These are phyloP conservation scores for Drosophila kuntzei DNA, from an alignment of 2,888 invertebrate species.

Conservation along the genomic window DNA sequence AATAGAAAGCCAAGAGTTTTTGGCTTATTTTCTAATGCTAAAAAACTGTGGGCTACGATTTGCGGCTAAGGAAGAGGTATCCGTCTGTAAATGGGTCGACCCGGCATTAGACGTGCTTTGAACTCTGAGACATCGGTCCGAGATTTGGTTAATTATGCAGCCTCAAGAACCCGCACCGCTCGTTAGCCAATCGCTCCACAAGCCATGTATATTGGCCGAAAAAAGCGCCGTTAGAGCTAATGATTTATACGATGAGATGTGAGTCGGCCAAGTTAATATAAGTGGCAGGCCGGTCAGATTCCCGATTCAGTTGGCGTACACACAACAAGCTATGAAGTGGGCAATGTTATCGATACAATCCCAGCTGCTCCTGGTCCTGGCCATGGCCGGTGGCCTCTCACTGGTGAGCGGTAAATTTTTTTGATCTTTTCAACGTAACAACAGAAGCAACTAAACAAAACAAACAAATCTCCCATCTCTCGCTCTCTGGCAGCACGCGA, in stretches of 20 bases:
- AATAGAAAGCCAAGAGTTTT: slow-evolving; percentile 48
- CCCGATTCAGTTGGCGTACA: slow-evolving; percentile 53
- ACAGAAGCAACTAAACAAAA: slow-evolving; percentile 5
- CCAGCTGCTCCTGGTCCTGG: slow-evolving; percentile 58
- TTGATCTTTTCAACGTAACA: slow-evolving; percentile 38
- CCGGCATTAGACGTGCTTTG: slow-evolving; percentile 62
- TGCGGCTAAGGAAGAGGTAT: slow-evolving; percentile 10
- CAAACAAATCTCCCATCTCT: slow-evolving; percentile 1
- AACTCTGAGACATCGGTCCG: slow-evolving; percentile 46
- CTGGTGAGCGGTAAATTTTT: slow-evolving; percentile 82
- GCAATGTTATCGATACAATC: slow-evolving; percentile 31
- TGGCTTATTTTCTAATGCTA: background rate
- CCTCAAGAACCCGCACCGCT: slow-evolving; percentile 18
- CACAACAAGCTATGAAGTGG: slow-evolving; percentile 43
- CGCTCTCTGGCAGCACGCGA: slow-evolving; percentile 31
- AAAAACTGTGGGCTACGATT: slow-evolving; percentile 17
- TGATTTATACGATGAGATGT: slow-evolving; percentile 58
- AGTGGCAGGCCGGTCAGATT: slow-evolving; percentile 35
- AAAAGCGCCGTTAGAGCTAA: slow-evolving; percentile 65
- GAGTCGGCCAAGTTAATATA: slow-evolving; percentile 68
- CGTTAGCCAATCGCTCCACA: background rate
- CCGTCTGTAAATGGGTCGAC: slow-evolving; percentile 55
- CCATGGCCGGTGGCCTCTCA: slow-evolving; percentile 66
- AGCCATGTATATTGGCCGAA: background rate
- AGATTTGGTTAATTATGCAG: slow-evolving; percentile 51